phyloP scores from a whole-genome alignment of 1,140 invertebrate genomes.

The Listronotus bonariensis region DNA sequence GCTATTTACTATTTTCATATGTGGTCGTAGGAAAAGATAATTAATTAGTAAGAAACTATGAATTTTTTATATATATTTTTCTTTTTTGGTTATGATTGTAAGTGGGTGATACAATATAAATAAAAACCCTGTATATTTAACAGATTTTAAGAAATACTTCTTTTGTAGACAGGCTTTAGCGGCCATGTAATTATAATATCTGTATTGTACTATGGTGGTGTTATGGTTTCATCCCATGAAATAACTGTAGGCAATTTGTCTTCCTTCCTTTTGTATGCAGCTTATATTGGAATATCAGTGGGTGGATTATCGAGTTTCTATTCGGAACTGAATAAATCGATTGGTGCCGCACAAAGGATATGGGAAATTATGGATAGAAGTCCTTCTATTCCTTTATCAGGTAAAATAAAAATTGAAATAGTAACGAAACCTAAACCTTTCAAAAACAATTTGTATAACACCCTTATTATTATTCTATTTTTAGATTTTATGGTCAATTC shows the following conservation, averaged over 20 bases:
- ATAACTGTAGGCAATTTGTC: slow-evolving; percentile 90
- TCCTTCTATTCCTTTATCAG: slow-evolving; percentile 72
- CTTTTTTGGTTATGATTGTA: too few relatives aligned
- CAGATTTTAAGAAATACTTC: not conserved
- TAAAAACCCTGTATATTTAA: too few relatives aligned
- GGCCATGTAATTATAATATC: slow-evolving; percentile 91
- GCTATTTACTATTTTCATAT: too few relatives aligned
- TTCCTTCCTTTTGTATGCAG: slow-evolving; percentile 90
- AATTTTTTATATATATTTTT: too few relatives aligned
- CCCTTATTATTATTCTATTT: too few relatives aligned
- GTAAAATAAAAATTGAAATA: too few relatives aligned
- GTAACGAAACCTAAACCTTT: too few relatives aligned
- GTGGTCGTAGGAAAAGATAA: too few relatives aligned
- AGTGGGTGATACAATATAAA: too few relatives aligned
- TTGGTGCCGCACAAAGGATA: slow-evolving; percentile 86
- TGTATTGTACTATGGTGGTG: slow-evolving; percentile 92
- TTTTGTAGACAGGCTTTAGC: slow-evolving; percentile 74
- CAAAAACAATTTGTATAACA: too few relatives aligned
- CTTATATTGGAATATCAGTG: slow-evolving; percentile 89
- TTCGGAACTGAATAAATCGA: slow-evolving; percentile 88
- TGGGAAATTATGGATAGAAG: slow-evolving; percentile 88
- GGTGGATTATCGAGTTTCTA: slow-evolving; percentile 88
- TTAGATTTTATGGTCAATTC: too few relatives aligned
- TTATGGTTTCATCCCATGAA: slow-evolving; percentile 79
- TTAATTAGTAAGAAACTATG: too few relatives aligned